Evolutionary conservation across 2,888 invertebrate species (phyloP).

Genomic region (Diaperis boleti): DNA sequence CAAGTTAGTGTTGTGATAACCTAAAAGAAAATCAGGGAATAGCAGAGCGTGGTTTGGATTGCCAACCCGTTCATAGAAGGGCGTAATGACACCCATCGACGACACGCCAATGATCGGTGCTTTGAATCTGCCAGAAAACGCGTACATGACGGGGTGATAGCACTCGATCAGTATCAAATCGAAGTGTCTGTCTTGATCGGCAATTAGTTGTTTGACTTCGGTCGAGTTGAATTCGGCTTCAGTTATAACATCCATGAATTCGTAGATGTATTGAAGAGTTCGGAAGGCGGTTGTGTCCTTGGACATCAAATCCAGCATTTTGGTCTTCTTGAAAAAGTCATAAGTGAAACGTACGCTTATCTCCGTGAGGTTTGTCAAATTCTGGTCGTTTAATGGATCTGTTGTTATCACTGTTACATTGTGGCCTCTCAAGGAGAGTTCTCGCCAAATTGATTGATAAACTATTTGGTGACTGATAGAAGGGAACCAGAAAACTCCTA

Average conservation of each 20-base stretch:
- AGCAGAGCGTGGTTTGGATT: conserved; percentile 43
- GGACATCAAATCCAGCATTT: conserved; percentile 14
- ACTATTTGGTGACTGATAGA: conserved; percentile 37
- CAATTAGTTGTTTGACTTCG: conserved; percentile 29
- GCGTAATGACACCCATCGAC: conserved; percentile 24
- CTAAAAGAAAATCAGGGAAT: conserved; percentile 37
- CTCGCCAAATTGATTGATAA: conserved; percentile 52
- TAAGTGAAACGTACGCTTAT: conserved; percentile 55
- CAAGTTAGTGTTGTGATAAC: conserved; percentile 8
- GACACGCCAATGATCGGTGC: conserved; percentile 42
- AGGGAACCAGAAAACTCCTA: conserved; percentile 26
- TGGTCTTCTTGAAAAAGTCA: conserved; percentile 21
- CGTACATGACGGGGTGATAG: conserved; percentile 39
- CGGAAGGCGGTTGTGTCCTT: conserved; percentile 11
- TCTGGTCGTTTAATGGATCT: conserved; percentile 55
- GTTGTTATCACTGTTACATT: conserved; percentile 58
- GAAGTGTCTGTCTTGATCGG: conserved; percentile 21
- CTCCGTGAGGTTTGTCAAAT: conserved; percentile 57
- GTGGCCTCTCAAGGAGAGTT: conserved; percentile 58
- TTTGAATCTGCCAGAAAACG: conserved; percentile 34
- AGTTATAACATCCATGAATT: conserved; percentile 26
- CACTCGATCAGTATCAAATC: conserved; percentile 42
- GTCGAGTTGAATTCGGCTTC: conserved; percentile 39
- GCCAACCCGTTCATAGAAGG: conserved; percentile 36
- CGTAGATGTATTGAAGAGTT: background rate